These are phyloP conservation scores for Coracopsis vasa DNA, from an alignment of 2,113 vertebrate genomes.

Conservation along the genomic window DNA sequence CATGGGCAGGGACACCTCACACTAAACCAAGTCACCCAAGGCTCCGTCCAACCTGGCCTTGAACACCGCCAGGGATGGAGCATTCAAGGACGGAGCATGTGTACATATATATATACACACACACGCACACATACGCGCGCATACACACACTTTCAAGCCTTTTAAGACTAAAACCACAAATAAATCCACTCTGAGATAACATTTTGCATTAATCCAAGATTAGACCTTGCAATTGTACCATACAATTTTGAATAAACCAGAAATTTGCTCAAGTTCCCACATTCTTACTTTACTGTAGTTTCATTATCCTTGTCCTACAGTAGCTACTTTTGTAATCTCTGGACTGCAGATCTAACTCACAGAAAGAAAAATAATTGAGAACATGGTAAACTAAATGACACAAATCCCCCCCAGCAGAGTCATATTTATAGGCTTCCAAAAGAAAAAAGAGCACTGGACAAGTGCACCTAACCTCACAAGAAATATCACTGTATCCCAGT, in stretches of 20 bases:
- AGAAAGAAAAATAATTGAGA: background rate
- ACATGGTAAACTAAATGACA: background rate
- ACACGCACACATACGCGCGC: too few relatives aligned
- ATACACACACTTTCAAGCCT: background rate
- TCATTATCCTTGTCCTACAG: background rate
- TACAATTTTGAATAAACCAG: background rate
- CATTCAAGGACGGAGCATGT: too few relatives aligned
- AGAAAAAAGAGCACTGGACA: background rate
- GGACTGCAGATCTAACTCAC: background rate
- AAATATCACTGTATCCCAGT: background rate
- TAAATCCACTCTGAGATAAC: background rate
- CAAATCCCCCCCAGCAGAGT: rapidly evolving
- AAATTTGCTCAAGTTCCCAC: background rate
- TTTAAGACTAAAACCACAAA: background rate
- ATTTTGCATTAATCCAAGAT: background rate
- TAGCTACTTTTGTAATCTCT: background rate
- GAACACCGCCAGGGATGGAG: too few relatives aligned
- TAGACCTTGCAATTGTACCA: background rate
- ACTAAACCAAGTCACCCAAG: too few relatives aligned
- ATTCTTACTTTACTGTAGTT: background rate
- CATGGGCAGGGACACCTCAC: too few relatives aligned
- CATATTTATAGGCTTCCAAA: background rate
- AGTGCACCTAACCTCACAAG: background rate
- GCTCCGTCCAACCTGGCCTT: too few relatives aligned
- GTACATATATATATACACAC: too few relatives aligned